Evolutionary conservation across 2,113 vertebrate genomes (phyloP), one percentile per base, ranked within the genome.

Genomic region (Nettapus auritus): DNA sequence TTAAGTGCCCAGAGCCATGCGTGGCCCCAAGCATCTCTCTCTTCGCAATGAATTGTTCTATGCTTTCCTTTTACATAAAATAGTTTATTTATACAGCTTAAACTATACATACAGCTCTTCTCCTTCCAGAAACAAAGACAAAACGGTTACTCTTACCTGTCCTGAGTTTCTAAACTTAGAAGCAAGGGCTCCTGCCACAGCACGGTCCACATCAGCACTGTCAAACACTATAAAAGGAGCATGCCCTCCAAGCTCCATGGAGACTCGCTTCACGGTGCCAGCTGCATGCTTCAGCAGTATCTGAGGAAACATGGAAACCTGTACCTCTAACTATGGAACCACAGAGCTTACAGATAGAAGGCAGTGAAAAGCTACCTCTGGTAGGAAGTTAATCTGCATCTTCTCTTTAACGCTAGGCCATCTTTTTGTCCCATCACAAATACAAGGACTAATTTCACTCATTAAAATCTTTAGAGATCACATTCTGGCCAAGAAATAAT

Each of bases 161-260:
- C 99, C 99, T 1, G 99, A 98, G 96, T 99, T 99, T 96, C 99
- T 98, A 44, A 99, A 99, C 93, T 99, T 99, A 13, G 99, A 99
- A 3, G 71, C 98, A 97, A 99, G 98, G 34, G 99, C 99, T 69
- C 99, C 99, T 9, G 83, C 95, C 3, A 99, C 99, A 7, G 99
- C 99, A 57, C 50, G 94, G 96, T 99, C 99, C 40, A 99, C 95
- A 0, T 99, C 95, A 3, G 99, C 99, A 0, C 99, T 99, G 97
- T 99, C 98, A 26, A 99, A 99, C n/a, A 99, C 99, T 2, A 99
- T 99, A 96, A 99, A 99, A 2, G 99, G 99, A 52, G 99, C 99
- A 2, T 99, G 98, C 88, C 99, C 99, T 1, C 99, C 99, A 38
- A 99, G 98, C 97, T 99, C 99, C 99, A 99, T 99, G 63, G 99